Conservation (phyloP, 2,888 invertebrate genomes). For the Diachrysia chrysitis region DNA sequence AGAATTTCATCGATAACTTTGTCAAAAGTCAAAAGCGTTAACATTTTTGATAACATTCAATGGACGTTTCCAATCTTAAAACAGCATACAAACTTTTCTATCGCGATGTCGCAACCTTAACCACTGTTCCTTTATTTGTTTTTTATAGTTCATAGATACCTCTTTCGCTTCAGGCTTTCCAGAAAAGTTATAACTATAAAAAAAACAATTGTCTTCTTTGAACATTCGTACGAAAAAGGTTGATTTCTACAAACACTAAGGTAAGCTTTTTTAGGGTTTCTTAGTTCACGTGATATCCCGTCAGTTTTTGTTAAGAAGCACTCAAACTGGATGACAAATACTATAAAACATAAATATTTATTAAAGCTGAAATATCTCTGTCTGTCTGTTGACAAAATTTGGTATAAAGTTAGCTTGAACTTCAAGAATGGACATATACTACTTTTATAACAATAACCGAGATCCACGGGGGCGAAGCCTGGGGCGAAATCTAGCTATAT, state of each 20-base stretch:
- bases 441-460: background rate
- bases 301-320: background rate
- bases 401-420: too few relatives aligned
- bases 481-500: background rate
- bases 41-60: background rate
- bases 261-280: conserved; percentile 8
- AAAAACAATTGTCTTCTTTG: conserved; percentile 39
- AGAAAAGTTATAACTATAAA: conserved; percentile 43
- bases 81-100: background rate
- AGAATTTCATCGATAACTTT: too few relatives aligned
- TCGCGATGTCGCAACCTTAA: background rate
- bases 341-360: too few relatives aligned
- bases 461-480: background rate
- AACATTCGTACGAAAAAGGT: conserved; percentile 10
- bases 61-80: background rate
- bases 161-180: conserved; percentile 11
- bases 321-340: too few relatives aligned
- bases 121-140: background rate
- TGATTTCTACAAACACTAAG: conserved; percentile 10
- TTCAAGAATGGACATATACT: background rate
- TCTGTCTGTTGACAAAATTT: background rate
- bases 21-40: background rate
- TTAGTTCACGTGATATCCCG: background rate
- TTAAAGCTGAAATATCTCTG: too few relatives aligned
- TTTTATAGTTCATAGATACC: conserved; percentile 11